A percentile compares a stretch with the other conserved stretches of the same genome.
Conservation (phyloP, 2,888 invertebrate genomes). For the Xanthia icteritia region DNA sequence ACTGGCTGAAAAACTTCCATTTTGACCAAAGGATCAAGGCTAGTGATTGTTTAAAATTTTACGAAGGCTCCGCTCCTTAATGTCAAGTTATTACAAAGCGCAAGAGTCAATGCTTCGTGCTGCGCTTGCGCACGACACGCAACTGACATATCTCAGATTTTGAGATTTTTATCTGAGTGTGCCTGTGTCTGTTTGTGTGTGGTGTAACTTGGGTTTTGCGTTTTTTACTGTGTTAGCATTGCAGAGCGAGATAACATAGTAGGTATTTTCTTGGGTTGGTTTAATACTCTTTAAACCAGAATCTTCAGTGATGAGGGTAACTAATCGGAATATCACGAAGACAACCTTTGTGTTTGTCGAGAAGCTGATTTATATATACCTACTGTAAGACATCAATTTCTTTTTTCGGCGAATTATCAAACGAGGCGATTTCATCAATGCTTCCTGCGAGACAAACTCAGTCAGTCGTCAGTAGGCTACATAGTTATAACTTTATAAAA, state of each 20-base stretch:
- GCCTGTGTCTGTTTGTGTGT: not conserved
- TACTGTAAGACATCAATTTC: too few species aligned
- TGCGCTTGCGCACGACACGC: conserved; percentile 32
- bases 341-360: too few species aligned
- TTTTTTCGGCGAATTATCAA: too few species aligned
- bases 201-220: not conserved
- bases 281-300: not conserved
- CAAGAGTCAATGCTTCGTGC: conserved; percentile 66
- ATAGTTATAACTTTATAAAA: too few species aligned
- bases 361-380: not conserved
- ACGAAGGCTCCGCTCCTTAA: conserved; percentile 40
- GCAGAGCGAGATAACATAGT: not conserved
- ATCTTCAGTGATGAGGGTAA: not conserved
- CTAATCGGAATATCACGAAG: not conserved
- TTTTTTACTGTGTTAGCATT: not conserved
- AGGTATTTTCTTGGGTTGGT: not conserved
- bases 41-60: conserved; percentile 48
- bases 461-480: not conserved
- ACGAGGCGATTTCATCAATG: not conserved
- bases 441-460: not conserved
- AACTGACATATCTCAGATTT: conserved; percentile 41
- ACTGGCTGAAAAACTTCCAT: not conserved
- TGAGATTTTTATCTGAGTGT: conserved; percentile 26
- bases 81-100: conserved; percentile 67
- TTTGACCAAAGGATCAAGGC: conserved; percentile 40